Conservation (phyloP, 1,140 invertebrate species). For the Nilaparvata lugens region DNA sequence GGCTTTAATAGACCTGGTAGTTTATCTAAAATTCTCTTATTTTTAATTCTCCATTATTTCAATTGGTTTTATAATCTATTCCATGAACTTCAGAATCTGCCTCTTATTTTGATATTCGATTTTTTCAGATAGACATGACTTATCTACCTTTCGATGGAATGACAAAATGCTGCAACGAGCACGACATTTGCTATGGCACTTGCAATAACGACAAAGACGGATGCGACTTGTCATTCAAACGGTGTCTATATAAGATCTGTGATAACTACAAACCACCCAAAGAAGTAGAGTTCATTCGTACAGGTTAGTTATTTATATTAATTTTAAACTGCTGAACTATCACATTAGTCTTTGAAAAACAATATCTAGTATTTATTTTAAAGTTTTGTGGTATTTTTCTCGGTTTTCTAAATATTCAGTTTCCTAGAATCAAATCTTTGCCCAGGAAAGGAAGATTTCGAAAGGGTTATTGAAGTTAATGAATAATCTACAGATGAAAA, state of each 20-base stretch:
- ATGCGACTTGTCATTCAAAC: slow-evolving; percentile 78
- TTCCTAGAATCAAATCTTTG: too few relatives aligned
- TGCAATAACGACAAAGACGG: slow-evolving; percentile 76
- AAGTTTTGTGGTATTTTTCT: background rate
- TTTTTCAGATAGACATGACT: background rate
- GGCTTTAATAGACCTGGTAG: too few relatives aligned
- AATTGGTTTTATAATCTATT: too few relatives aligned
- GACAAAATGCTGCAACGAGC: slow-evolving; percentile 73
- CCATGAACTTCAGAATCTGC: too few relatives aligned
- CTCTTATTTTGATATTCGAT: too few relatives aligned
- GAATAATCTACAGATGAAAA: too few relatives aligned
- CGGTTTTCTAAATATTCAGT: too few relatives aligned
- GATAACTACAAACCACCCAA: slow-evolving; percentile 37
- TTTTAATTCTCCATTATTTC: too few relatives aligned
- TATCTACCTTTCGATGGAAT: slow-evolving; percentile 60
- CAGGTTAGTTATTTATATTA: slow-evolving; percentile 8
- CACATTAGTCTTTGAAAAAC: background rate
- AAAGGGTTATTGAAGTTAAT: too few relatives aligned
- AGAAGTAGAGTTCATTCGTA: background rate
- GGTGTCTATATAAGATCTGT: slow-evolving; percentile 75
- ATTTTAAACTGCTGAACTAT: background rate
- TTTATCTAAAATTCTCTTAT: too few relatives aligned
- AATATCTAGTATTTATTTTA: background rate
- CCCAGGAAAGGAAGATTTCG: too few relatives aligned
- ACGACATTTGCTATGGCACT: slow-evolving; percentile 85